Evolutionary conservation across 2,888 invertebrate genomes (phyloP).

Genomic region (Ennomos fuscantarius): DNA sequence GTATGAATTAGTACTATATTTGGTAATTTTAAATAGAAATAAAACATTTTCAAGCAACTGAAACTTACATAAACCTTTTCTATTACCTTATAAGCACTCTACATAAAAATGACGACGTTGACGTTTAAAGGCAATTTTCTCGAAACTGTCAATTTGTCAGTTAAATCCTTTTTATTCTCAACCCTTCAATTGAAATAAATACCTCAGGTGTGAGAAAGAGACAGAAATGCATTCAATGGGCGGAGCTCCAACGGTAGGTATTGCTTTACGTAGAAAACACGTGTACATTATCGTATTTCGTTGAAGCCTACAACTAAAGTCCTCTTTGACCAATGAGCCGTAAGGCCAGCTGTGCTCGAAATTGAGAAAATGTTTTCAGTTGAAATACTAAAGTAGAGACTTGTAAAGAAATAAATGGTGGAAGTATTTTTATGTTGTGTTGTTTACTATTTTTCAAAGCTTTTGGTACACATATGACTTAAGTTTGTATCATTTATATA

Average conservation of each 20-base stretch:
- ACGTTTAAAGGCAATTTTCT: too few species aligned
- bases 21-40: too few species aligned
- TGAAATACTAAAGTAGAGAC: conserved; percentile 18
- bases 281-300: conserved; percentile 40
- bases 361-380: conserved; percentile 18
- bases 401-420: conserved; percentile 2
- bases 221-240: conserved; percentile 62
- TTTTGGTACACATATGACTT: too few species aligned
- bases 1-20: too few species aligned
- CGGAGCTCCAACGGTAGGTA: conserved; percentile 56
- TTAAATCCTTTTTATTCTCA: too few species aligned
- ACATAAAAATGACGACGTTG: too few species aligned
- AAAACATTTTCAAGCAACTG: too few species aligned
- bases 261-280: conserved; percentile 31
- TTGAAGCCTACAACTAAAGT: conserved; percentile 40
- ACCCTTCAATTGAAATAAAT: conserved; percentile 51
- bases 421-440: neutral
- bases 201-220: conserved; percentile 49
- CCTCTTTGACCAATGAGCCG: conserved; percentile 44
- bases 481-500: too few species aligned
- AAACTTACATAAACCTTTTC: too few species aligned
- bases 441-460: neutral
- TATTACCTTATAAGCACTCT: too few species aligned
- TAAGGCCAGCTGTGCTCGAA: conserved; percentile 26
- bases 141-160: too few species aligned